phyloP scores from a whole-genome alignment of 2,888 invertebrate genomes.

The Helleia helle region DNA sequence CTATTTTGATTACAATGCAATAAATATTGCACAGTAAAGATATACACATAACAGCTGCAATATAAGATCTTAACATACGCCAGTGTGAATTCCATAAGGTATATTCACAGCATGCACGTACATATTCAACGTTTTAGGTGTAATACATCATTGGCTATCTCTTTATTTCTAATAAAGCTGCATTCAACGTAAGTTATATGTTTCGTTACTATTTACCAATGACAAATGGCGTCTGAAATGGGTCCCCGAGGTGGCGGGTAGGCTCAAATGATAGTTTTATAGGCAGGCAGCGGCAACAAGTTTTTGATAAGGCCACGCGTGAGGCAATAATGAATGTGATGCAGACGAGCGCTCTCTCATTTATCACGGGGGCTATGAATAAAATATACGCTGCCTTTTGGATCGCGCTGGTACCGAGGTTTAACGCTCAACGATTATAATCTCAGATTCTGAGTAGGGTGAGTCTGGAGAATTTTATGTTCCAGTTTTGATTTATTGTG shows the following conservation, averaged over 20 bases:
- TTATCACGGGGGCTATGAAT: slow-evolving; percentile 67
- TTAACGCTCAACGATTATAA: slow-evolving; percentile 6
- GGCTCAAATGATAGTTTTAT: slow-evolving; percentile 41
- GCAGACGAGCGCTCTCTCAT: slow-evolving; percentile 55
- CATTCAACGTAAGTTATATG: slow-evolving; percentile 48
- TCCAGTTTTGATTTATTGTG: neutral
- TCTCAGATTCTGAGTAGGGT: slow-evolving; percentile 12
- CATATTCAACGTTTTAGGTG: slow-evolving; percentile 12
- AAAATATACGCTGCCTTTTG: slow-evolving; percentile 61
- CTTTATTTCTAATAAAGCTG: slow-evolving; percentile 38
- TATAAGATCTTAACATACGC: too few species aligned
- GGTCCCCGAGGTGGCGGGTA: slow-evolving; percentile 47
- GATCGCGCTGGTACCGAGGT: slow-evolving; percentile 34
- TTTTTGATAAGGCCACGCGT: slow-evolving; percentile 65
- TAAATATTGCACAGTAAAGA: too few species aligned
- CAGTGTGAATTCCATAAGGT: neutral
- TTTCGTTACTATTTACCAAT: slow-evolving; percentile 42
- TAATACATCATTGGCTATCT: slow-evolving; percentile 12
- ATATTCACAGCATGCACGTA: slow-evolving; percentile 7
- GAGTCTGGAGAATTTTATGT: neutral
- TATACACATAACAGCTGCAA: too few species aligned
- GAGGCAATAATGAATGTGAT: slow-evolving; percentile 68
- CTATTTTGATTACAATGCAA: too few species aligned
- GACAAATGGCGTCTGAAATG: slow-evolving; percentile 53
- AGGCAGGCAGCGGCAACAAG: slow-evolving; percentile 53